Conservation (phyloP, 2,113 vertebrate species). For the Gymnogyps californianus region DNA sequence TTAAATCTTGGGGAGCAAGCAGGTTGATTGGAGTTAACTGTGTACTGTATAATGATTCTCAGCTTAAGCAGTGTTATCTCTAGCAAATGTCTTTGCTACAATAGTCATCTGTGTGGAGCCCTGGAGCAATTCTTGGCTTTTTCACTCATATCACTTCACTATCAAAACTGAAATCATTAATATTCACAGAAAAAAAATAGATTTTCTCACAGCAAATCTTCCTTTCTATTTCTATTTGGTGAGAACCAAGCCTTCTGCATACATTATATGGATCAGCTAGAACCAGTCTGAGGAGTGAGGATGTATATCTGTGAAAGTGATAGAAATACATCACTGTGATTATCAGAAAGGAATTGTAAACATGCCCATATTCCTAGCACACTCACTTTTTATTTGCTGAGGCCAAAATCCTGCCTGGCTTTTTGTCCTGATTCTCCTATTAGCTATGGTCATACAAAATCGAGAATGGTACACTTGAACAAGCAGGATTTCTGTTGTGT, state of each 20-base stretch:
- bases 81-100: constrained; percentile 54
- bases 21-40: constrained; percentile 46
- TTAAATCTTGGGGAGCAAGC: constrained; percentile 41
- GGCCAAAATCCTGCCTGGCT: background rate
- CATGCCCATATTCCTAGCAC: background rate
- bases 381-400: background rate
- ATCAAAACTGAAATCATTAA: constrained; percentile 65
- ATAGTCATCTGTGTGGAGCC: constrained; percentile 56
- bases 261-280: constrained; percentile 35
- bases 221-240: constrained; percentile 48
- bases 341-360: background rate
- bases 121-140: constrained; percentile 56
- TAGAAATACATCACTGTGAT: background rate
- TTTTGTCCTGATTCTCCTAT: background rate
- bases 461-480: background rate
- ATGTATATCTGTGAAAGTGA: background rate
- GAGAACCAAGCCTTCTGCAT: constrained; percentile 44
- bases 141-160: constrained; percentile 47
- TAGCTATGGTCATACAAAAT: background rate
- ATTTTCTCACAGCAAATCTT: constrained; percentile 40
- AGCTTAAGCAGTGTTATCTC: constrained; percentile 58
- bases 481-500: background rate
- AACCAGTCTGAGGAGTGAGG: background rate
- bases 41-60: constrained; percentile 39
- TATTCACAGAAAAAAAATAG: constrained; percentile 55